Conservation (phyloP, 2,888 invertebrate genomes). For the Drosophila limbata region DNA sequence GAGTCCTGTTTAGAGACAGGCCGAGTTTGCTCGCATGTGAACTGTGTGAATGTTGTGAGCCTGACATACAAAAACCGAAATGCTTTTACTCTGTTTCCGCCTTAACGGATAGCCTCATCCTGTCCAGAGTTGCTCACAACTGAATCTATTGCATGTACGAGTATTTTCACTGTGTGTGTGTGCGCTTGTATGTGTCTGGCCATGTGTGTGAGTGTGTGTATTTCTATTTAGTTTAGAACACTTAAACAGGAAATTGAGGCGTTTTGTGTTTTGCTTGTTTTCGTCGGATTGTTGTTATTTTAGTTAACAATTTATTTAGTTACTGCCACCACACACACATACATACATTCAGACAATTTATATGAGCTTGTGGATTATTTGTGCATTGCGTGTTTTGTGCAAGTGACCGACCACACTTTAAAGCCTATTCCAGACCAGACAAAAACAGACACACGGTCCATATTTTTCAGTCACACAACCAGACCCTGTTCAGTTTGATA, state of each 20-base stretch:
- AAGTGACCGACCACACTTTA: slow-evolving; percentile 50
- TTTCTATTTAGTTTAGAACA: slow-evolving; percentile 78
- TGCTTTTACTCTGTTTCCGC: slow-evolving; percentile 81
- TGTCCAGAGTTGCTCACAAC: slow-evolving; percentile 24
- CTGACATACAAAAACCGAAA: slow-evolving; percentile 68
- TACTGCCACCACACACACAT: slow-evolving; percentile 37
- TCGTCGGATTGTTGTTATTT: slow-evolving; percentile 79
- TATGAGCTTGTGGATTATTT: slow-evolving; percentile 63
- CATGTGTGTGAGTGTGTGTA: slow-evolving; percentile 41
- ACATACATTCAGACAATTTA: slow-evolving; percentile 54
- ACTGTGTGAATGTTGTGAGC: slow-evolving; percentile 21
- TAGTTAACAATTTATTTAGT: slow-evolving; percentile 82
- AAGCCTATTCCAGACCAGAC: slow-evolving; percentile 8
- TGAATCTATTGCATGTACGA: slow-evolving; percentile 14
- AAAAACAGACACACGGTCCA: slow-evolving; percentile 4
- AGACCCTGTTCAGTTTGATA: not conserved
- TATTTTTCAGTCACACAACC: not conserved
- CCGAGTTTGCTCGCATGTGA: slow-evolving; percentile 49
- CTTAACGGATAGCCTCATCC: slow-evolving; percentile 62
- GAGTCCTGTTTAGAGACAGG: slow-evolving; percentile 23
- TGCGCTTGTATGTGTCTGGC: slow-evolving; percentile 15
- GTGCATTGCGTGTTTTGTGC: slow-evolving; percentile 42
- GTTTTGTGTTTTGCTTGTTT: slow-evolving; percentile 79
- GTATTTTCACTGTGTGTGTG: slow-evolving; percentile 23
- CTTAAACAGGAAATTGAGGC: slow-evolving; percentile 82